Base-by-base conservation (phyloP, 2,888 invertebrate genomes). In the Lasioglossum morio region DNA sequence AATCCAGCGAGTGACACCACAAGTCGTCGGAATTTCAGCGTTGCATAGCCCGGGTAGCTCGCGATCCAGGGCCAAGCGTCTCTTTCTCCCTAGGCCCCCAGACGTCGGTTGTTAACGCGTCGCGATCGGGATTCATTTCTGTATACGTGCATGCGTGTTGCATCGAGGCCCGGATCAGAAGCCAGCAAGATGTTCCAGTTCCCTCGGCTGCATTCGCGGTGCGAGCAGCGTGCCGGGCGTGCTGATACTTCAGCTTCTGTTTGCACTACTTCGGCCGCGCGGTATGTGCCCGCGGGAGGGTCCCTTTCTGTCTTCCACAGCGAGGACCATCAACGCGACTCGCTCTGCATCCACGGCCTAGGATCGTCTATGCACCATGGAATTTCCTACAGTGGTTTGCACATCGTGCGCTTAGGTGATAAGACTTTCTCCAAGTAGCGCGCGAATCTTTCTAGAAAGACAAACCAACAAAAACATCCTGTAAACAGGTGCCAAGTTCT, bases 201-300 rank as follows among this genome's bases (percentile, higher is more conserved):
- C 88, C 82, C 87, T 88, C 86, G 89, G 85, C 89, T 85, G 90
- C 92, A 92, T 92, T 92, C 91, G 88, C 84, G 77, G 91, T 89
- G 91, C 89, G 86, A 90, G 90, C 90, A 89, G 91, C 91, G 90
- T 92, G 91, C 92, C 91, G 79, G 63, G 87, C 89, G 90, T 90
- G 91, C 92, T 91, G 86, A 89, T 87, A 90, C 92, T 92, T 89
- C 88, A 88, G 91, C 87, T 90, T 92, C 92, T 90, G 92, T 91
- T 92, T 92, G 91, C 89, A 88, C 92, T 90, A 91, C 91, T 91
- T 91, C 83, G 88, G 86, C 80, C 79, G 48, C 19, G 78, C 77
- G 88, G 90, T 87, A 91, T 91, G 91, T 88, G 83, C 69, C 83
- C 83, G 72, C 83, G 66, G 70, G 75, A 63, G 72, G 73, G 34